These are phyloP conservation scores for Aspidapion aeneum DNA, from an alignment of 2,888 invertebrate species.

Conservation along the genomic window DNA sequence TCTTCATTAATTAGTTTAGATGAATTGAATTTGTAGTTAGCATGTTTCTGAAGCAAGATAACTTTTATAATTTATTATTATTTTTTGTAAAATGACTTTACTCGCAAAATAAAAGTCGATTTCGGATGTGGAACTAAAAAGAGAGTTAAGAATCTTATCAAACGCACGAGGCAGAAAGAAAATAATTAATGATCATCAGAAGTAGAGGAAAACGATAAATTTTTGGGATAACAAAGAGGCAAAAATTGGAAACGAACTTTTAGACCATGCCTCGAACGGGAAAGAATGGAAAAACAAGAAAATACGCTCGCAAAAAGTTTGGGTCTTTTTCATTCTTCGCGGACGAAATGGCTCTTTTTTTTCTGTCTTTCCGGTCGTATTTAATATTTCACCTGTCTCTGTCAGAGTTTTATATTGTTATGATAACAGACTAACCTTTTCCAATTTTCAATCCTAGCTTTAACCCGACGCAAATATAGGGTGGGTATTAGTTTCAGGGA, in stretches of 20 bases:
- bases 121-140: not conserved
- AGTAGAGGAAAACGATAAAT: constrained; percentile 24
- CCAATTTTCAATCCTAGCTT: too few species aligned
- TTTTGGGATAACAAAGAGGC: constrained; percentile 22
- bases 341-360: not conserved
- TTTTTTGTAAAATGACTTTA: not conserved
- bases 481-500: too few species aligned
- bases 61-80: too few species aligned
- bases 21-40: too few species aligned
- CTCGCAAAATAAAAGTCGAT: not conserved
- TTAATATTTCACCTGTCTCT: not conserved
- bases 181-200: constrained; percentile 27
- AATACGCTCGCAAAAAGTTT: not conserved
- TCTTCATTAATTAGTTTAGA: too few species aligned
- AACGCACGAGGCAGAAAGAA: constrained; percentile 24
- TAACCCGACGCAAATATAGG: not conserved
- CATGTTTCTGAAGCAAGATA: too few species aligned
- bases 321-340: not conserved
- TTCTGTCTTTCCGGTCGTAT: not conserved
- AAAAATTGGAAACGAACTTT: constrained; percentile 25
- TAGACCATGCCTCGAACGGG: not conserved
- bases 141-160: constrained; percentile 16
- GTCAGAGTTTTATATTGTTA: not conserved
- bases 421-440: too few species aligned
- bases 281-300: not conserved